phyloP scores from a whole-genome alignment of 2,113 vertebrate genomes.

The Sus scrofa region DNA sequence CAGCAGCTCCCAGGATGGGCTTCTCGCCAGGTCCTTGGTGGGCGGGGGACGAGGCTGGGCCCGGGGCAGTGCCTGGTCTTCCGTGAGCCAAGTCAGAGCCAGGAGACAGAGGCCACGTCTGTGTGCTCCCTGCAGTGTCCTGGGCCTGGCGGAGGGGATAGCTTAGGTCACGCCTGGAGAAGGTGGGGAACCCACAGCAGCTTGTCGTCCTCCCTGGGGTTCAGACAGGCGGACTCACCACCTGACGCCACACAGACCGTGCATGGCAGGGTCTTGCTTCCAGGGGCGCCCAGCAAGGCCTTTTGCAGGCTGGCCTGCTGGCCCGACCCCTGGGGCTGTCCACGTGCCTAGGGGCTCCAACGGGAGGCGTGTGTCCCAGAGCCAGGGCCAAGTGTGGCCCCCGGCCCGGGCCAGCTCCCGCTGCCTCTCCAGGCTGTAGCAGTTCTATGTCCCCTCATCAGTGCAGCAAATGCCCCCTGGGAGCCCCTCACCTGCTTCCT shows the following conservation, averaged over 20 bases:
- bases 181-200: accelerated
- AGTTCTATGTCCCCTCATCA: accelerated
- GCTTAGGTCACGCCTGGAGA: neutral
- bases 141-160: accelerated
- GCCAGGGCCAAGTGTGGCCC: accelerated
- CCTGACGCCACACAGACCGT: accelerated
- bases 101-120: neutral
- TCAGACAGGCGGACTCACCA: neutral
- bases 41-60: accelerated
- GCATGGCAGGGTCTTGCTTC: accelerated
- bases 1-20: no score
- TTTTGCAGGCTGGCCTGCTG: accelerated
- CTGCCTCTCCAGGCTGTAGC: accelerated
- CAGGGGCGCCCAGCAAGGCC: neutral
- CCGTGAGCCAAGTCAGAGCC: no score
- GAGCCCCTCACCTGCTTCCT: accelerated
- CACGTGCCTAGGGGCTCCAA: accelerated
- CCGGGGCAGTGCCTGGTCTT: accelerated
- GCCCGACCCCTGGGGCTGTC: accelerated
- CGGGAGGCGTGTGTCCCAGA: accelerated
- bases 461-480: accelerated
- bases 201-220: neutral
- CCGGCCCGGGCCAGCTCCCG: neutral
- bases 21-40: no score
- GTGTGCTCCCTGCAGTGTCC: neutral